These are phyloP conservation scores for Parauchenoglanis punctatus DNA, from an alignment of 2,797 vertebrate genomes.

Conservation along the genomic window DNA sequence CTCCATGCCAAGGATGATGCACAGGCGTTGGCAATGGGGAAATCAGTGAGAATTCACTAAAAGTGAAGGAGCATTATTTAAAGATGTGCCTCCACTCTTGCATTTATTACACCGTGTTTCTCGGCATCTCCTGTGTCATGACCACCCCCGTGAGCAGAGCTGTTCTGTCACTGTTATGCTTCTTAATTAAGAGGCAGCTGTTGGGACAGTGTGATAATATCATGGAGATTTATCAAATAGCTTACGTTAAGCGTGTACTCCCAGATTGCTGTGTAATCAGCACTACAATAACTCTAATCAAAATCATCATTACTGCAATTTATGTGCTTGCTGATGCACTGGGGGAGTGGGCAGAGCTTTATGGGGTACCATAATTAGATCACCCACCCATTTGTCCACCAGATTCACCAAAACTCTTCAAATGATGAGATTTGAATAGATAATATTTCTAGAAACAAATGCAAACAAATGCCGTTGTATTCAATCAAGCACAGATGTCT, in stretches of 20 bases:
- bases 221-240: conserved; percentile 61
- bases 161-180: conserved; percentile 50
- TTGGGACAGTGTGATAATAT: conserved; percentile 65
- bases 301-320: conserved; percentile 62
- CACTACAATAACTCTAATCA: conserved; percentile 63
- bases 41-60: conserved; percentile 33
- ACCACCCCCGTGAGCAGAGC: conserved; percentile 10
- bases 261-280: conserved; percentile 66
- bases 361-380: conserved; percentile 33
- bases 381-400: conserved; percentile 2
- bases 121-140: conserved; percentile 19
- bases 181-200: conserved; percentile 65
- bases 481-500: background rate
- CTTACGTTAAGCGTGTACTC: conserved; percentile 63
- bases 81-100: conserved; percentile 10
- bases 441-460: conserved; percentile 13
- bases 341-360: conserved; percentile 27
- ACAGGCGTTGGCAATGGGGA: conserved; percentile 15
- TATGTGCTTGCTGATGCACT: conserved; percentile 58
- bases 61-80: conserved; percentile 27
- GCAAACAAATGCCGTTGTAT: background rate
- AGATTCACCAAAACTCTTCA: conserved; percentile 21
- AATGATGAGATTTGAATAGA: conserved; percentile 2
- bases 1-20: conserved; percentile 31
- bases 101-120: conserved; percentile 18